Percentiles rank a stretch among this genome's conserved stretches.
Conservation (phyloP, 2,888 invertebrate genomes). For the Encarsia formosa region DNA sequence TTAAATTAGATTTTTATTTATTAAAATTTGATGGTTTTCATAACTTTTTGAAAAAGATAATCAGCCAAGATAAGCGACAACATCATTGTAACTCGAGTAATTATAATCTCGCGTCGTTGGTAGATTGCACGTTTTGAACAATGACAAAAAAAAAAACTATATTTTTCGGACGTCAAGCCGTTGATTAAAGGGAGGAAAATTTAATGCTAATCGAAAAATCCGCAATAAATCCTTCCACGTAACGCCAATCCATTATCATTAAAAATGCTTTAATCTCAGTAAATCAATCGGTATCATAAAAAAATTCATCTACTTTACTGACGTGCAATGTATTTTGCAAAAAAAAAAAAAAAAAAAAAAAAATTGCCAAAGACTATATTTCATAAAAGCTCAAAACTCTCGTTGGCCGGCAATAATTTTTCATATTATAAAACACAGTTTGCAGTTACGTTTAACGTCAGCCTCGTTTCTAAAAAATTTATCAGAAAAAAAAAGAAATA, state of each 20-base stretch:
- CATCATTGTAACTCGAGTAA: too few relatives aligned
- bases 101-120: too few relatives aligned
- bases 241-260: too few relatives aligned
- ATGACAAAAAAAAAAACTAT: too few relatives aligned
- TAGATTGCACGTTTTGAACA: too few relatives aligned
- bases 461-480: constrained; percentile 12
- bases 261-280: neutral
- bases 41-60: too few relatives aligned
- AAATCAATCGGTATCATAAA: constrained; percentile 2
- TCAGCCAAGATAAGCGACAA: too few relatives aligned
- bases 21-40: too few relatives aligned
- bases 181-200: too few relatives aligned
- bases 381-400: constrained; percentile 2
- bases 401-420: constrained; percentile 15
- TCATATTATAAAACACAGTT: constrained; percentile 21
- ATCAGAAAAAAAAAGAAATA: constrained; percentile 17
- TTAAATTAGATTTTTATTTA: too few relatives aligned
- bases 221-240: neutral
- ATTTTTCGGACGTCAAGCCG: too few relatives aligned
- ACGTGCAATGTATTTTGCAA: neutral
- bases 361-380: constrained; percentile 7
- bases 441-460: constrained; percentile 19
- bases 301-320: constrained; percentile 5
- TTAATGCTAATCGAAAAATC: neutral
- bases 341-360: too few relatives aligned